These are phyloP conservation scores for Drosophila micromelanica DNA, from an alignment of 1,140 invertebrate species.

Conservation along the genomic window DNA sequence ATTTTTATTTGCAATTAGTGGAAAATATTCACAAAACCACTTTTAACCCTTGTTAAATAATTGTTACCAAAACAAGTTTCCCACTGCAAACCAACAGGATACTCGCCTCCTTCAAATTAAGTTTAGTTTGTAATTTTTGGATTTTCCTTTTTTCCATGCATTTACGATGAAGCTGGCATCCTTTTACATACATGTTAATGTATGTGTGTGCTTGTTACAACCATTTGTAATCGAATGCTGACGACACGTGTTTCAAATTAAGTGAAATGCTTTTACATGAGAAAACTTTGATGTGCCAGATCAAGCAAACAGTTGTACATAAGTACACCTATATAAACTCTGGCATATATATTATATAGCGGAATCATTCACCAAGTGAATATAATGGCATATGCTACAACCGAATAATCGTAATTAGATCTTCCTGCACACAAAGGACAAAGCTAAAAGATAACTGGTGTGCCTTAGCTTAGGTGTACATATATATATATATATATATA, in stretches of 20 bases:
- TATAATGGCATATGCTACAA: conserved; percentile 53
- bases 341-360: neutral
- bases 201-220: neutral
- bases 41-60: too few species aligned
- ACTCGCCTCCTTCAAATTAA: too few species aligned
- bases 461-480: neutral
- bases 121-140: too few species aligned
- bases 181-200: neutral
- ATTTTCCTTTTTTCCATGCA: too few species aligned
- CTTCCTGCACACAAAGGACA: conserved; percentile 50
- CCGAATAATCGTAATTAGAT: conserved; percentile 70
- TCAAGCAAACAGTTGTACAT: neutral
- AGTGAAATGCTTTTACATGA: neutral
- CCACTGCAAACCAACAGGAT: too few species aligned
- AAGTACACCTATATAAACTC: neutral
- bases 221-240: neutral
- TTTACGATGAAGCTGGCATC: too few species aligned
- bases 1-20: too few species aligned
- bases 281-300: neutral
- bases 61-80: too few species aligned
- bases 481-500: too few species aligned
- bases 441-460: conserved; percentile 25
- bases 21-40: too few species aligned
- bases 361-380: conserved; percentile 5
- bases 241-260: conserved; percentile 15